A percentile compares a stretch with the other conserved stretches of the same genome.
Evolutionary conservation across 2,888 invertebrate genomes (phyloP).

Genomic region (Hemicrepidius hirtus): DNA sequence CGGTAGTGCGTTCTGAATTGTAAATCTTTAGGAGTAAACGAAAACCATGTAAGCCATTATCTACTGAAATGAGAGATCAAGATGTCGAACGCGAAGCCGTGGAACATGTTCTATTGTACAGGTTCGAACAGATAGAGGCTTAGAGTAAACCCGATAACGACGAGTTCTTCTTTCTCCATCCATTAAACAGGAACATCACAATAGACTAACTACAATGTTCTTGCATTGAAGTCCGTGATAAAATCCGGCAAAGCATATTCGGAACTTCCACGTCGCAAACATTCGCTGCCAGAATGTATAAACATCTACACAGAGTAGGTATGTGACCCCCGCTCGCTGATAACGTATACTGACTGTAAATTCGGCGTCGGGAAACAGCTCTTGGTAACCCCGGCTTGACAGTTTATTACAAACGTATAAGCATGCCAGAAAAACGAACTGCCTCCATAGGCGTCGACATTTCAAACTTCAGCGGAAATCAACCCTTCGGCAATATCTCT

Average conservation of each 20-base stretch:
- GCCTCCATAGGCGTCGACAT: constrained; percentile 40
- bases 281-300: constrained; percentile 39
- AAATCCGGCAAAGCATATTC: constrained; percentile 41
- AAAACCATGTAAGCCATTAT: constrained; percentile 43
- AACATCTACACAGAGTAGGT: constrained; percentile 41
- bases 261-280: constrained; percentile 38
- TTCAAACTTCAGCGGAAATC: constrained; percentile 41
- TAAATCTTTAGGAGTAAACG: constrained; percentile 30
- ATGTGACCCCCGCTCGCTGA: constrained; percentile 36
- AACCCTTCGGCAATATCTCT: constrained; percentile 46
- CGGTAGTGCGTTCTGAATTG: constrained; percentile 25
- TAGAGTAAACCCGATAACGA: constrained; percentile 48
- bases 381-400: constrained; percentile 41
- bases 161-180: constrained; percentile 46
- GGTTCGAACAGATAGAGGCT: constrained; percentile 47
- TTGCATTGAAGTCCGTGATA: constrained; percentile 40
- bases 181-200: constrained; percentile 46
- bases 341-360: constrained; percentile 46
- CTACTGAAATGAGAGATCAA: constrained; percentile 47
- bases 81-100: constrained; percentile 43
- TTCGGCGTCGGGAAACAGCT: constrained; percentile 37
- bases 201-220: constrained; percentile 47
- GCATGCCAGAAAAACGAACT: constrained; percentile 44
- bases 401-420: constrained; percentile 46
- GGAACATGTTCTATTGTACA: constrained; percentile 45